These are phyloP conservation scores for Mellilla xanthometata DNA, from an alignment of 2,888 invertebrate species.

Conservation along the genomic window DNA sequence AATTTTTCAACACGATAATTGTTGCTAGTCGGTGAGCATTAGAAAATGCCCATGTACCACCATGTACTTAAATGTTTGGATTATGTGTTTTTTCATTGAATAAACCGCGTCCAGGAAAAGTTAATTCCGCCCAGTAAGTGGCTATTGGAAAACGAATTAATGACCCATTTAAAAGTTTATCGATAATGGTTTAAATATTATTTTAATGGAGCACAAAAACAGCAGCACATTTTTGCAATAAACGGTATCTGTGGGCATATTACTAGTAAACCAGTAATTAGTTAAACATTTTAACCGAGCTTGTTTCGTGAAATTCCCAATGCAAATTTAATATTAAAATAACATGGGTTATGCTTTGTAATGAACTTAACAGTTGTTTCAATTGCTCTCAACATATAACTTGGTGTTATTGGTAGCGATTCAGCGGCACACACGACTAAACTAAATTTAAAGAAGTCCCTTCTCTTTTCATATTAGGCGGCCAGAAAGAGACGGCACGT, in stretches of 20 bases:
- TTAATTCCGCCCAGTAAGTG: not conserved
- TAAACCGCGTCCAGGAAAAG: too few relatives aligned
- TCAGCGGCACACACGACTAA: too few relatives aligned
- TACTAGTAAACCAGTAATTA: not conserved
- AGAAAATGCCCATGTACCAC: too few relatives aligned
- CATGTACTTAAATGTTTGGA: too few relatives aligned
- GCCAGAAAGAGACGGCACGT: too few relatives aligned
- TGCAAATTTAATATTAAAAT: not conserved
- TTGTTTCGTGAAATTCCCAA: slow-evolving; percentile 1
- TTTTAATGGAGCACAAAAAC: not conserved
- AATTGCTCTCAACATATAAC: too few relatives aligned
- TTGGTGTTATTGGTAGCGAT: too few relatives aligned
- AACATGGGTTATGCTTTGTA: slow-evolving; percentile 2
- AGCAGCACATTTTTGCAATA: not conserved
- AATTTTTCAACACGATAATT: too few relatives aligned
- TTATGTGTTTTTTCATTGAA: too few relatives aligned
- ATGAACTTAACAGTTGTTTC: not conserved
- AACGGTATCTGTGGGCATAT: slow-evolving; percentile 7
- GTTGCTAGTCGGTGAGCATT: too few relatives aligned
- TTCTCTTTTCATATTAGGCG: too few relatives aligned
- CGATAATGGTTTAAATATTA: not conserved
- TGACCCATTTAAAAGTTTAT: slow-evolving; percentile 1
- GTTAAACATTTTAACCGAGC: not conserved
- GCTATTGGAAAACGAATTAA: not conserved
- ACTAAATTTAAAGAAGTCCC: too few relatives aligned